phyloP scores from a whole-genome alignment of 1,140 invertebrate species.

The Drosophila nigromelanica region DNA sequence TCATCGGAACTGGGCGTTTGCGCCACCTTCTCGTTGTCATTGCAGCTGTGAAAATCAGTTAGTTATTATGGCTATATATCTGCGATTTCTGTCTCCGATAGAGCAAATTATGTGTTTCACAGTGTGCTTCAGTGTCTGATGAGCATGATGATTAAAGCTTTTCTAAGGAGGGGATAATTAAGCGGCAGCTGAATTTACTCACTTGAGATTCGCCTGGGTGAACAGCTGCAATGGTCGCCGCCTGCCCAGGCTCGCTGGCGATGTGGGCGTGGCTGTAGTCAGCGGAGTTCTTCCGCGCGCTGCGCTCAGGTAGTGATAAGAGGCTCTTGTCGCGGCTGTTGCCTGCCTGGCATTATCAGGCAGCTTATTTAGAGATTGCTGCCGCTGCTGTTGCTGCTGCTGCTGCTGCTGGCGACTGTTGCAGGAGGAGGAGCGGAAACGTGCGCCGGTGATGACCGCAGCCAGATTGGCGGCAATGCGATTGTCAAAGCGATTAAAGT shows the following conservation, averaged over 20 bases:
- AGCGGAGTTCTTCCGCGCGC: conserved; percentile 10
- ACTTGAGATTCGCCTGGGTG: conserved; percentile 77
- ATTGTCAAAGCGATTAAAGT: conserved; percentile 80
- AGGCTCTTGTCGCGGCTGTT: conserved; percentile 7
- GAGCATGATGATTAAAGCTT: conserved; percentile 58
- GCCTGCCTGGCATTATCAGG: conserved; percentile 31
- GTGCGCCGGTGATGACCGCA: conserved; percentile 68
- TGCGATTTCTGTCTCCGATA: not conserved
- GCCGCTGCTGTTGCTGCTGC: conserved; percentile 17
- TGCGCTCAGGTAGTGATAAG: conserved; percentile 8
- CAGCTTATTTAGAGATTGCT: conserved; percentile 1
- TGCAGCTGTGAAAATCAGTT: conserved; percentile 53
- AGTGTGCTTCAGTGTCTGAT: conserved; percentile 28
- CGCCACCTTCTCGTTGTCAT: conserved; percentile 79
- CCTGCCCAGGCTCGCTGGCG: conserved; percentile 57
- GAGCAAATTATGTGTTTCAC: too few relatives aligned
- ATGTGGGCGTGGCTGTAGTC: conserved; percentile 51
- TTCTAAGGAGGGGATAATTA: not conserved
- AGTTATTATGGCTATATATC: conserved; percentile 2
- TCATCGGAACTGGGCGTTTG: conserved; percentile 91
- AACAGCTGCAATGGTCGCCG: conserved; percentile 76
- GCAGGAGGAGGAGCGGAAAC: conserved; percentile 75
- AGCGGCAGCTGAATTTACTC: conserved; percentile 42
- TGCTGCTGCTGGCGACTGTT: conserved; percentile 49
- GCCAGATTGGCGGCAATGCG: conserved; percentile 79